Conservation (phyloP, 2,113 vertebrate species). For the Patagioenas fasciata region DNA sequence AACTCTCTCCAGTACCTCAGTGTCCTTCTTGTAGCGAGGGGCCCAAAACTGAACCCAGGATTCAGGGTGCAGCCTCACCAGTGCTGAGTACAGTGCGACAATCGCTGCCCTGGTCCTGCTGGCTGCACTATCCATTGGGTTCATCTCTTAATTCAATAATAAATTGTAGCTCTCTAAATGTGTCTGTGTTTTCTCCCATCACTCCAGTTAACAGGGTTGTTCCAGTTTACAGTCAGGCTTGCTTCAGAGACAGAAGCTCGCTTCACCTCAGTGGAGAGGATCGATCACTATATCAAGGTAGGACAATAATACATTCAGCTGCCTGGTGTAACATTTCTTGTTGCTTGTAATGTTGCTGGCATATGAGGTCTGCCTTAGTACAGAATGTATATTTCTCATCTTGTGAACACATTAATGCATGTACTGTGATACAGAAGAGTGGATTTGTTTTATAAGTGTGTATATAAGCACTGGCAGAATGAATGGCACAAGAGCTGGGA, state of each 20-base stretch:
- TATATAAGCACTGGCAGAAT: background rate
- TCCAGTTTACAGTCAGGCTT: conserved; percentile 94
- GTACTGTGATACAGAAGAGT: background rate
- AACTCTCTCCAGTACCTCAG: too few relatives aligned
- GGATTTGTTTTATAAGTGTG: background rate
- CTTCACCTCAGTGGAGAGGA: conserved; percentile 93
- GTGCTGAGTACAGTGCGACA: rapidly evolving
- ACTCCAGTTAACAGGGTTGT: conserved; percentile 87
- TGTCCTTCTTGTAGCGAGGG: too few relatives aligned
- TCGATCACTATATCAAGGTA: conserved; percentile 93
- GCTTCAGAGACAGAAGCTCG: conserved; percentile 94
- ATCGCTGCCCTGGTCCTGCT: background rate
- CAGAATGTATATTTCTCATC: background rate
- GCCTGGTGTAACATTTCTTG: background rate
- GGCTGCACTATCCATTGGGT: background rate
- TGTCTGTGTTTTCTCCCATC: background rate
- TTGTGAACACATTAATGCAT: background rate
- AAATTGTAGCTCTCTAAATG: background rate
- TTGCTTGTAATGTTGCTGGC: background rate
- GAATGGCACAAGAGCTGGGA: background rate
- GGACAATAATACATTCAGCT: background rate
- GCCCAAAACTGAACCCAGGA: too few relatives aligned
- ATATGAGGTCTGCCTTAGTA: background rate
- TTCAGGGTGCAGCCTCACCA: background rate
- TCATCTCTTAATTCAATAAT: background rate